Evolutionary conservation across 2,113 vertebrate species (phyloP).

Genomic region (Bothrops jararaca): DNA sequence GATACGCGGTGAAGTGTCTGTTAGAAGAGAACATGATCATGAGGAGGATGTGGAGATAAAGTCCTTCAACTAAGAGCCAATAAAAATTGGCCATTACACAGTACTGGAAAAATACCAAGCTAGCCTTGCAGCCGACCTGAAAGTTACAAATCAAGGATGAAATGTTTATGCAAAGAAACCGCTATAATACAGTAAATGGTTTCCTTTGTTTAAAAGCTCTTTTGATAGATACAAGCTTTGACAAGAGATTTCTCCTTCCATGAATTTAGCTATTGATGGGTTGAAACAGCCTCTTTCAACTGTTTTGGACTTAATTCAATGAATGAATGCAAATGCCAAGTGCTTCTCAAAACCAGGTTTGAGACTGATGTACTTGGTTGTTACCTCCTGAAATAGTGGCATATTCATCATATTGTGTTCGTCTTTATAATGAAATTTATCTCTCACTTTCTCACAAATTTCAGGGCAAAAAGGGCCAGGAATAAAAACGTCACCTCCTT

Average conservation of each 20-base stretch:
- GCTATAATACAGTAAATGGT: background rate
- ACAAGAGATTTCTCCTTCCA: background rate
- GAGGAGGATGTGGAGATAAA: constrained; percentile 89
- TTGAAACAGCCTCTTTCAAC: constrained; percentile 9
- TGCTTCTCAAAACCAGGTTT: background rate
- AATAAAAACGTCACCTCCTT: background rate
- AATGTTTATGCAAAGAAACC: constrained; percentile 26
- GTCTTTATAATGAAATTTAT: background rate
- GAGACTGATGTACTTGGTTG: background rate
- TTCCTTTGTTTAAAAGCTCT: constrained; percentile 11
- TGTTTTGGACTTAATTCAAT: background rate
- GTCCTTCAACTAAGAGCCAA: constrained; percentile 91
- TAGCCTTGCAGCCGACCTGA: constrained; percentile 87
- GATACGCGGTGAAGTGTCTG: constrained; percentile 78
- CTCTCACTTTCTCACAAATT: fast-evolving
- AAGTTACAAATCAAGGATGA: constrained; percentile 38
- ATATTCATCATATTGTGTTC: background rate
- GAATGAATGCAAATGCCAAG: constrained; percentile 1
- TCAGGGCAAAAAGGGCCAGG: background rate
- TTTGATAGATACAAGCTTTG: background rate
- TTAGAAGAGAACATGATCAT: constrained; percentile 78
- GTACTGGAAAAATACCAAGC: constrained; percentile 87
- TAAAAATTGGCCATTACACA: constrained; percentile 92
- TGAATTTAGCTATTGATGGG: background rate
- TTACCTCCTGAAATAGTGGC: background rate